Evolutionary conservation across 2,797 vertebrate genomes (phyloP).

Genomic region (Diplodus sargus): DNA sequence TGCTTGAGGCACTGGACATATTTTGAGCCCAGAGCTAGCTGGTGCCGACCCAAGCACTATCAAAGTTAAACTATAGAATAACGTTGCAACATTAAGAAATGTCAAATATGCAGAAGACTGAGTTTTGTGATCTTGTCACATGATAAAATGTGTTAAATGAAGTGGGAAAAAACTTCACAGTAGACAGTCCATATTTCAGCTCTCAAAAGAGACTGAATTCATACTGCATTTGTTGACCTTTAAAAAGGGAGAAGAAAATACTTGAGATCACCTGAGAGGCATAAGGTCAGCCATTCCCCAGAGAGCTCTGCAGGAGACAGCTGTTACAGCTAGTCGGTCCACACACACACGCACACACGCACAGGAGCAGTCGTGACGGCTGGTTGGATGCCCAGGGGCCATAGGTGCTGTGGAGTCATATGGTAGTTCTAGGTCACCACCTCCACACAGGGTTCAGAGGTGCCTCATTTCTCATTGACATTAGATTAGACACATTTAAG

Average conservation of each 20-base stretch:
- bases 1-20: too few species aligned
- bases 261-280: conserved; percentile 62
- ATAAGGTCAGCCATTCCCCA: conserved; percentile 62
- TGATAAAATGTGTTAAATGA: background rate
- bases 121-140: background rate
- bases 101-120: background rate
- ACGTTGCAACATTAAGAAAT: background rate
- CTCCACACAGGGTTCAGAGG: conserved; percentile 68
- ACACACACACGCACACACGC: conserved; percentile 32
- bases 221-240: conserved; percentile 1
- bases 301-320: conserved; percentile 63
- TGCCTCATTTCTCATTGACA: conserved; percentile 67
- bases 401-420: conserved; percentile 66
- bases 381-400: conserved; percentile 50
- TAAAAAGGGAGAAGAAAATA: background rate
- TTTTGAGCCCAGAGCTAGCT: too few species aligned
- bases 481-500: conserved; percentile 72
- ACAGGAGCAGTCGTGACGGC: conserved; percentile 24
- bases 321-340: conserved; percentile 58
- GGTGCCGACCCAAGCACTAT: too few species aligned
- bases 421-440: conserved; percentile 71
- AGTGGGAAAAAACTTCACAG: background rate
- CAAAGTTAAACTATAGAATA: background rate
- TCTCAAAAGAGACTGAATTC: background rate
- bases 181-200: background rate